These are phyloP conservation scores for zebrafish (Danio rerio) DNA, from an alignment of 2,113 vertebrate species.

Conservation along the genomic window GRCz12tu NC_133180.1:47997001-47997500, in stretches of 20 bases:
- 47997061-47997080: conserved; percentile 10
- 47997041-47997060: neutral
- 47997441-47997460: too few species aligned
- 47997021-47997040: conserved; percentile 16
- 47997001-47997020: conserved; percentile 14
- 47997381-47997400: neutral
- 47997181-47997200: conserved; percentile 53
- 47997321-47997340: neutral
- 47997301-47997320: neutral
- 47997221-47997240: conserved; percentile 41
- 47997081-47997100: neutral
- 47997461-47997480: too few species aligned
- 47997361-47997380: neutral
- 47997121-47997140: neutral
- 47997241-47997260: neutral
- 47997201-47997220: conserved; percentile 46
- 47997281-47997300: neutral
- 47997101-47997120: conserved; percentile 28
- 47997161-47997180: conserved; percentile 43
- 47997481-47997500: too few species aligned
- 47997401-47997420: neutral
- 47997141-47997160: conserved; percentile 41
- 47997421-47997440: too few species aligned
- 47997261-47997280: conserved; percentile 4
- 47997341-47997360: neutral